Evolutionary conservation across 30 jellyfish, hydroid and myxozoan species (phyloP).

Genomic region (Hydractinia echinata): DNA sequence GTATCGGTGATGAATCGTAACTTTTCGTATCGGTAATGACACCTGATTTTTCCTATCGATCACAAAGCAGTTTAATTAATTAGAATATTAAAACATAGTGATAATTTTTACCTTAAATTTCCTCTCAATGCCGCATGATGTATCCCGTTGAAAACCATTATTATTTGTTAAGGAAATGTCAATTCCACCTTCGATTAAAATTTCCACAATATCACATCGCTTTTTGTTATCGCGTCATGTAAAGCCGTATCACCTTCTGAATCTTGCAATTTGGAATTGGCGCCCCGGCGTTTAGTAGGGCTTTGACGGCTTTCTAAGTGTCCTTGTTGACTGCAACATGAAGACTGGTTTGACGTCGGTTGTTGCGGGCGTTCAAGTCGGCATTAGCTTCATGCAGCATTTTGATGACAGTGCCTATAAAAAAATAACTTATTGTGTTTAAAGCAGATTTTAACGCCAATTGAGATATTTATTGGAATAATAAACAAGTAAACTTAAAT

Average conservation of each 20-base stretch:
- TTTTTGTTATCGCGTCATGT: conserved; percentile 89
- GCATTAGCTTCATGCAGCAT: conserved; percentile 66
- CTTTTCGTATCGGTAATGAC: too few relatives aligned
- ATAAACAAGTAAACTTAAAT: neutral
- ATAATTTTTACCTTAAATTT: conserved; percentile 55
- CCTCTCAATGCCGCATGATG: conserved; percentile 96
- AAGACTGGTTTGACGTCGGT: conserved; percentile 72
- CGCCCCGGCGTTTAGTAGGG: conserved; percentile 8
- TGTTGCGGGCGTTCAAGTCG: conserved; percentile 81
- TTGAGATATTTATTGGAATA: neutral
- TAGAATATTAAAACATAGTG: neutral
- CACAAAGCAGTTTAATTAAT: neutral
- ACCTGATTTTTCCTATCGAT: too few relatives aligned
- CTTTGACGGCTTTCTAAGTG: conserved; percentile 22
- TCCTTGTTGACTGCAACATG: conserved; percentile 94
- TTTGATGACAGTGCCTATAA: conserved; percentile 28
- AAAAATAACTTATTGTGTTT: neutral
- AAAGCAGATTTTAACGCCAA: neutral
- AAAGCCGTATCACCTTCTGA: conserved; percentile 95
- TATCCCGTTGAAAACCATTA: conserved; percentile 74
- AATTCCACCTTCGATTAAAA: conserved; percentile 61
- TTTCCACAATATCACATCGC: conserved; percentile 78
- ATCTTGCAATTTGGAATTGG: conserved; percentile 49
- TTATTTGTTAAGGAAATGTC: conserved; percentile 69
- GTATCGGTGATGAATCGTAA: neutral